A percentile compares a stretch with the other conserved stretches of the same genome.
Evolutionary conservation across 2,797 vertebrate species (phyloP).

Genomic region (Pogonophryne albipinna): DNA sequence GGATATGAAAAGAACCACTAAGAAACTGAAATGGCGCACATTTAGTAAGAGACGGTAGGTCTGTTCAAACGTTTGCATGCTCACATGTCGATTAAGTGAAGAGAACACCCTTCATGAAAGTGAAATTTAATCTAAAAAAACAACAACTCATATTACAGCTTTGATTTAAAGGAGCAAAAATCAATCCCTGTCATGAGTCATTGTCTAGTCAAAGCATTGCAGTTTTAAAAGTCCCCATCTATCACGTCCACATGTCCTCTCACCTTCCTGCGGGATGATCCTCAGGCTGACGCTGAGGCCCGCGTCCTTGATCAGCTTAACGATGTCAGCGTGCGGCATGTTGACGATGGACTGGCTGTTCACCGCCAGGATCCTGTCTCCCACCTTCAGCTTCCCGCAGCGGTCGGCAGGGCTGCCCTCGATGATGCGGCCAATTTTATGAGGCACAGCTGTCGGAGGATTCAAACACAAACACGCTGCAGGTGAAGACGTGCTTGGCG

Average conservation of each 20-base stretch:
- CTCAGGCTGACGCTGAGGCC: slow-evolving; percentile 97
- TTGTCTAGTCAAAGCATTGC: not conserved
- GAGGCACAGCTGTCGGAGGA: slow-evolving; percentile 90
- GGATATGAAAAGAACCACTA: not conserved
- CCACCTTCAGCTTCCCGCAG: slow-evolving; percentile 96
- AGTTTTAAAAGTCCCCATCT: not conserved
- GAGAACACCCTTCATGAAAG: slow-evolving; percentile 22
- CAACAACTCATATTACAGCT: slow-evolving; percentile 21
- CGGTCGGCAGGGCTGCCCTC: slow-evolving; percentile 98
- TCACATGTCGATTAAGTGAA: not conserved
- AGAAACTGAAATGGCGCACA: not conserved
- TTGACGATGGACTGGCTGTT: slow-evolving; percentile 97
- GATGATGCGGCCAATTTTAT: slow-evolving; percentile 99
- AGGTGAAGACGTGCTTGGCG: slow-evolving; percentile 44
- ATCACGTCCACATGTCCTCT: slow-evolving; percentile 62
- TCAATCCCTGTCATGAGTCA: slow-evolving; percentile 39
- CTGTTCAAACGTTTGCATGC: slow-evolving; percentile 15
- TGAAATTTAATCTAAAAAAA: slow-evolving; percentile 16
- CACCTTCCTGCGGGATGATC: slow-evolving; percentile 98
- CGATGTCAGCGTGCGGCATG: slow-evolving; percentile 99
- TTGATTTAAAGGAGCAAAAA: slow-evolving; percentile 20
- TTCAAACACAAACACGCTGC: slow-evolving; percentile 32
- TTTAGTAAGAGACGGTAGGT: slow-evolving; percentile 10
- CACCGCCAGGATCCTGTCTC: slow-evolving; percentile 97
- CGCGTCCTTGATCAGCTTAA: slow-evolving; percentile 99